Conservation (phyloP, 92 coral and sea anemone species). For the Epizoanthus scotinus region DNA sequence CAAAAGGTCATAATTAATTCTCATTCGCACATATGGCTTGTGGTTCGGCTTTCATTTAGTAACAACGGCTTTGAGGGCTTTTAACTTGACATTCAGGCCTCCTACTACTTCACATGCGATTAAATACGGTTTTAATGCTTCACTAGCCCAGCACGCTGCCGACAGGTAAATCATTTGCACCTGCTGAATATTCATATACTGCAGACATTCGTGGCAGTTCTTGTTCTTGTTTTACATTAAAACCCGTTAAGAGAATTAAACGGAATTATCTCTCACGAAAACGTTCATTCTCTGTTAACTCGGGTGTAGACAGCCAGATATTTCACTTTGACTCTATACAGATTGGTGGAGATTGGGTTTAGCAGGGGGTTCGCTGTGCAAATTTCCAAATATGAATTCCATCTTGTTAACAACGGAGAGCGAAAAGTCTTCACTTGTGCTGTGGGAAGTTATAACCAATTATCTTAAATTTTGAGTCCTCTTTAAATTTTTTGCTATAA, state of each 20-base stretch:
- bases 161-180: not conserved
- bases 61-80: slow-evolving; percentile 5
- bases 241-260: not conserved
- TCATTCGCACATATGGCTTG: not conserved
- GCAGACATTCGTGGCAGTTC: not conserved
- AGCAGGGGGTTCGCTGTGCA: not conserved
- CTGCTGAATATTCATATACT: not conserved
- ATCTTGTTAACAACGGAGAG: too few species aligned
- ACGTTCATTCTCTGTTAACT: not conserved
- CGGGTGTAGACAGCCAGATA: not conserved
- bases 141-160: slow-evolving; percentile 3
- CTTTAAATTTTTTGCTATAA: not conserved
- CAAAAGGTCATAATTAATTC: not conserved
- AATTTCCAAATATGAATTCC: not conserved
- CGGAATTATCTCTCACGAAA: not conserved
- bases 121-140: slow-evolving; percentile 1
- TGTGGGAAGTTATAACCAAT: too few species aligned
- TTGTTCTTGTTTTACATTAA: not conserved
- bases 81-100: not conserved
- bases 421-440: too few species aligned
- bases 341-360: not conserved
- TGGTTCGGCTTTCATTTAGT: not conserved
- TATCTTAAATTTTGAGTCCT: too few species aligned
- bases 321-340: not conserved
- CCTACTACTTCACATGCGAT: not conserved